Evolutionary conservation across 2,888 invertebrate species (phyloP).

Genomic region (Drosophila subsilvestris): DNA sequence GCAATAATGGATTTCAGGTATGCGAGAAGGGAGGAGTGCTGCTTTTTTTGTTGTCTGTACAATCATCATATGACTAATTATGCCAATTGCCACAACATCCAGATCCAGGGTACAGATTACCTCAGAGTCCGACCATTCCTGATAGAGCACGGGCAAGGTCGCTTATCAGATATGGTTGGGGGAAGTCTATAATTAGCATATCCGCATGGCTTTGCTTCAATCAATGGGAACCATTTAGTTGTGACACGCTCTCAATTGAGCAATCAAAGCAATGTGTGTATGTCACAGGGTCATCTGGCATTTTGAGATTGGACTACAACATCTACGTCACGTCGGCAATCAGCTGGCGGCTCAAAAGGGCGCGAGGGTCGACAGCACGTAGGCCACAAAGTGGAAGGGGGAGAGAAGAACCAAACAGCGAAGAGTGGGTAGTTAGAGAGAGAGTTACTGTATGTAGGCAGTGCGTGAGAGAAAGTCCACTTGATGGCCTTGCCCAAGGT

Average conservation of each 20-base stretch:
- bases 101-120: conserved; percentile 4
- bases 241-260: conserved; percentile 45
- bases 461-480: neutral
- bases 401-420: conserved; percentile 3
- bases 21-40: conserved; percentile 2
- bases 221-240: conserved; percentile 46
- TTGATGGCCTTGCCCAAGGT: neutral
- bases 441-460: neutral
- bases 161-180: conserved; percentile 47
- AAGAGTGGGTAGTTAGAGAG: neutral
- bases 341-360: conserved; percentile 36
- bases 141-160: conserved; percentile 51
- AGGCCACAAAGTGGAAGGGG: conserved; percentile 37
- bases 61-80: conserved; percentile 50
- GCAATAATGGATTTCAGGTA: conserved; percentile 47
- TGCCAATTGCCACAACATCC: conserved; percentile 17
- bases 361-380: conserved; percentile 48
- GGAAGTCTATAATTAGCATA: conserved; percentile 33
- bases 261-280: conserved; percentile 29
- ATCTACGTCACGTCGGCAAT: conserved; percentile 28
- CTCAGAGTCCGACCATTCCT: conserved; percentile 11
- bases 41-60: conserved; percentile 8
- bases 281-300: conserved; percentile 60
- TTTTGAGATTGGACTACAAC: conserved; percentile 34
- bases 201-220: conserved; percentile 45